Evolutionary conservation across 2,888 invertebrate genomes (phyloP).

Genomic region (Aethes cnicana): DNA sequence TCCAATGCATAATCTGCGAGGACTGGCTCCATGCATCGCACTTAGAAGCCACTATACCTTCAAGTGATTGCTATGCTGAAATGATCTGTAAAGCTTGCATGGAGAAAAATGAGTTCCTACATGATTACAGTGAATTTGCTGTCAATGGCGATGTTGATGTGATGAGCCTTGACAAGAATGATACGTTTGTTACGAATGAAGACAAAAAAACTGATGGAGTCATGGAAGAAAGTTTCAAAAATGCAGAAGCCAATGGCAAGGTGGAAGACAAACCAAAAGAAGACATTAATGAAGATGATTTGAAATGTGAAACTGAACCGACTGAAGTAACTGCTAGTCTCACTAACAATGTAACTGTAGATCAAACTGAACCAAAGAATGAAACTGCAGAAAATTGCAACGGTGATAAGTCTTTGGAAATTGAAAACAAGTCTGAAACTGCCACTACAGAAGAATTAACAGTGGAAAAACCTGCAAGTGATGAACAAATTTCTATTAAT

Average conservation of each 20-base stretch:
- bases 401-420: slow-evolving; percentile 12
- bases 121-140: slow-evolving; percentile 84
- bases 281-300: too few relatives aligned
- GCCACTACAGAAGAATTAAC: slow-evolving; percentile 1
- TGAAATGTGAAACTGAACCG: slow-evolving; percentile 13
- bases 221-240: slow-evolving; percentile 12
- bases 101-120: slow-evolving; percentile 87
- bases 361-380: slow-evolving; percentile 6
- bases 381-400: slow-evolving; percentile 11
- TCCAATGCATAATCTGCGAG: slow-evolving; percentile 97
- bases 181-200: slow-evolving; percentile 38
- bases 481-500: neutral
- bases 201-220: slow-evolving; percentile 32
- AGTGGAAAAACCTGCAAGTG: slow-evolving; percentile 15
- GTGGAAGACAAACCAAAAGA: slow-evolving; percentile 23
- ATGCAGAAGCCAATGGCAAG: slow-evolving; percentile 12
- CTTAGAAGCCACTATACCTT: slow-evolving; percentile 83
- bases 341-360: slow-evolving; percentile 30
- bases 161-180: slow-evolving; percentile 43
- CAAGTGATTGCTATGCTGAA: slow-evolving; percentile 86
- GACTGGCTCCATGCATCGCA: slow-evolving; percentile 97
- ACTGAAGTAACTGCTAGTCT: slow-evolving; percentile 26
- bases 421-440: slow-evolving; percentile 21
- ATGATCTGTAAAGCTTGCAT: slow-evolving; percentile 92
- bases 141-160: slow-evolving; percentile 54